phyloP scores from a whole-genome alignment of 2,113 vertebrate species.

The Brienomyrus brachyistius region DNA sequence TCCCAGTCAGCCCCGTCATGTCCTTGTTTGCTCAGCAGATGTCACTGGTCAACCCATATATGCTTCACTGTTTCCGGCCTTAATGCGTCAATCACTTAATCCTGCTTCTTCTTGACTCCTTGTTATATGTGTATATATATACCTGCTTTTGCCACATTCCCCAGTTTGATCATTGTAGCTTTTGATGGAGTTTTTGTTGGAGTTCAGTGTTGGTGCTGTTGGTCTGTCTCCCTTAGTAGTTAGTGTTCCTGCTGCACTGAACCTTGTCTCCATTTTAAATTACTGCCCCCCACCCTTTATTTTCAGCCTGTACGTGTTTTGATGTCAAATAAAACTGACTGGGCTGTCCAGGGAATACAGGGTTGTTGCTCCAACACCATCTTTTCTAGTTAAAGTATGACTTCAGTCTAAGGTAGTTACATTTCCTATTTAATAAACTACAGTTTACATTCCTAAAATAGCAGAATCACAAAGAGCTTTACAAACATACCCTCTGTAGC shows the following conservation, averaged over 20 bases:
- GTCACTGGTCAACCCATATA: background rate
- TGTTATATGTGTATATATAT: background rate
- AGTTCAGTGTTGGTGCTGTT: background rate
- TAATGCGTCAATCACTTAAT: background rate
- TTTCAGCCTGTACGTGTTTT: background rate
- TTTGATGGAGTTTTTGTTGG: too few species aligned
- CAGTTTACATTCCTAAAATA: background rate
- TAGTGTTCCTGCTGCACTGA: background rate
- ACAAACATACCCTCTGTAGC: background rate
- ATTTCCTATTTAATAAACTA: background rate
- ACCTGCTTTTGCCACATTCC: background rate
- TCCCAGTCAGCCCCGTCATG: background rate
- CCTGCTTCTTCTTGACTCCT: too few species aligned
- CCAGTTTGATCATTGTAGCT: background rate
- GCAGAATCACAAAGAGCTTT: background rate
- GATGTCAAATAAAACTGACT: background rate
- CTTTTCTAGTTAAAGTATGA: background rate
- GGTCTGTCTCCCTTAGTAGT: background rate
- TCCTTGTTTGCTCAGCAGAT: background rate
- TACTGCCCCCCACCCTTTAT: too few species aligned
- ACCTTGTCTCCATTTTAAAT: background rate
- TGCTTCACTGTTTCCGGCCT: background rate
- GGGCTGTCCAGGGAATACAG: too few species aligned
- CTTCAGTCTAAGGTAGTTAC: background rate
- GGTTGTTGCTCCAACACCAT: accelerated